Conservation (phyloP, 2,888 invertebrate genomes). For the Leptinotarsa rubiginosa region DNA sequence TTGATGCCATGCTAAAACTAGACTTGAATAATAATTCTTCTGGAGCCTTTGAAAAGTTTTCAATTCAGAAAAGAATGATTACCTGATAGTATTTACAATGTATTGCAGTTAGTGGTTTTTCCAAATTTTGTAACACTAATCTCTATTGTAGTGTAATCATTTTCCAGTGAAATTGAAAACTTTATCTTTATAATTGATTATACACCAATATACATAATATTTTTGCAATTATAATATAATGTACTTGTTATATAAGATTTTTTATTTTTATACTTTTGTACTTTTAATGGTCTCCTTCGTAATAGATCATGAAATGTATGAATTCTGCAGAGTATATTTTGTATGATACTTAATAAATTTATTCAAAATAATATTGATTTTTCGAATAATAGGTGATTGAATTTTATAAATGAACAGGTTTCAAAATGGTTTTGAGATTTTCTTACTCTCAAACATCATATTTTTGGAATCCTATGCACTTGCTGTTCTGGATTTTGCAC, state of each 20-base stretch:
- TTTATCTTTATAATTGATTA: slow-evolving; percentile 4
- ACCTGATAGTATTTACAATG: no score
- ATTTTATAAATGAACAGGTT: no score
- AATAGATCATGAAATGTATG: slow-evolving; percentile 39
- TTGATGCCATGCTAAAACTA: slow-evolving; percentile 34
- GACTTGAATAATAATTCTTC: slow-evolving; percentile 30
- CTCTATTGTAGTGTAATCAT: neutral
- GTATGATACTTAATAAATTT: slow-evolving; percentile 43
- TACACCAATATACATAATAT: slow-evolving; percentile 22
- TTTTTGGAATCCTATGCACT: no score
- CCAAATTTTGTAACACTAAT: no score
- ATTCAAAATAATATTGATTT: slow-evolving; percentile 7
- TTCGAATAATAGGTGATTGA: neutral
- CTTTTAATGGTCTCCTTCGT: slow-evolving; percentile 25
- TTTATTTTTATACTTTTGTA: slow-evolving; percentile 34
- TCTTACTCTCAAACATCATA: no score
- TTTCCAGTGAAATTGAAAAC: slow-evolving; percentile 7
- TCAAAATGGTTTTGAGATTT: no score
- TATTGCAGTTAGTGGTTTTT: no score
- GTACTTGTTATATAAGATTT: slow-evolving; percentile 25
- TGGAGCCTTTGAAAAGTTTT: slow-evolving; percentile 24
- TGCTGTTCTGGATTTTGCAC: no score
- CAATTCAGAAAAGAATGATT: neutral
- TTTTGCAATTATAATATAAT: slow-evolving; percentile 20
- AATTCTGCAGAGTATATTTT: slow-evolving; percentile 40